Base-by-base conservation (phyloP, 2,113 vertebrate genomes). In the Nothoprocta perdicaria region DNA sequence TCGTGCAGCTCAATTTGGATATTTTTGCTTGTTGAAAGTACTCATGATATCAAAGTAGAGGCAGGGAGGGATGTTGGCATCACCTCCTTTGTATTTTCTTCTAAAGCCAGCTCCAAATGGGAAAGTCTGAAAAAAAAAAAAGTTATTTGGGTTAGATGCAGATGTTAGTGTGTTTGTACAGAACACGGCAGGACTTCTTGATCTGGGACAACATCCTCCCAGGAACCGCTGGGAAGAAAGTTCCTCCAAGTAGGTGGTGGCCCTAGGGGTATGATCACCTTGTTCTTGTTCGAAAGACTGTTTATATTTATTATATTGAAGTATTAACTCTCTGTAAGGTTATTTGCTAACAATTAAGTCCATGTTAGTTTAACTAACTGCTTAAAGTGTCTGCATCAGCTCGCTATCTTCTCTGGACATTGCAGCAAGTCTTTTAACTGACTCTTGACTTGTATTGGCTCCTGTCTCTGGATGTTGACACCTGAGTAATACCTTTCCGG, bases 21-120 rank as follows among this genome's bases (percentile, higher is more conserved):
- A 63, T 33, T 65, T 94, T 80, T 89, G 14, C 69, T 60, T 75
- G 27, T 31, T 90, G 43, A 57, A 94, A 90, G 80, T n/a, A 60
- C 2, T 77, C 3, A 2, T 46, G 48, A 35, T 11, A 5, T 65
- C 72, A 29, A 1, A 1, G 7, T 38, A 38, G 35, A 8, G 4
- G 14, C 1, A 1, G 1, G 21, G 3, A 6, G 3, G 9, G 19
- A 13, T 8, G 5, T 1, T 2, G 12, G 40, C 48, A 57, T 66
- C 79, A 87, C 10, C 9, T 76, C 33, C 17, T 41, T 53, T 60
- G 24, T 48, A 1, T 31, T 88, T 81, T 63, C 17, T 8, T 75
- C 78, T 68, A 61, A 68, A 84, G 74, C 9, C 73, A 27, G 3
- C 29, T 24, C 33, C 76, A 23, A 7, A 33, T 23, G 23, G 68